Evolutionary conservation across 2,888 invertebrate genomes (phyloP).

Genomic region (Rotaria magnacalcarata): DNA sequence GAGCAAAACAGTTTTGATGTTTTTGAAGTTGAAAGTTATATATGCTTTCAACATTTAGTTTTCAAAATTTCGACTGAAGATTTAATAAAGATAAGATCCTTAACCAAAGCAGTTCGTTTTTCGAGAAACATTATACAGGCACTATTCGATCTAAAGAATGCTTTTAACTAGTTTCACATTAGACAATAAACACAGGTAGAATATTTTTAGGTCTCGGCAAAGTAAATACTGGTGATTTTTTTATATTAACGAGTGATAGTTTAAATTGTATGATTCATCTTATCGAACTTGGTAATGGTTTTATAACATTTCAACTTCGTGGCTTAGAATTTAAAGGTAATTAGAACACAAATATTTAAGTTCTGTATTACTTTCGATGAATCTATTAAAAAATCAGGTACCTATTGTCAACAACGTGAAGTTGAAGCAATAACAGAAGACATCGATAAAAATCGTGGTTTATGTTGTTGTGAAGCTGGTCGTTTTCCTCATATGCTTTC

Average conservation of each 20-base stretch:
- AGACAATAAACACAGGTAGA: no score
- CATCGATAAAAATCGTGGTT: slow-evolving; percentile 87
- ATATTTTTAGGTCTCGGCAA: slow-evolving; percentile 76
- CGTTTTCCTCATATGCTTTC: slow-evolving; percentile 81
- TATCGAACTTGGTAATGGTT: slow-evolving; percentile 91
- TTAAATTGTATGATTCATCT: slow-evolving; percentile 95
- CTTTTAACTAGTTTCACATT: no score
- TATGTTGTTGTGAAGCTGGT: slow-evolving; percentile 84
- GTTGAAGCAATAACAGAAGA: slow-evolving; percentile 97
- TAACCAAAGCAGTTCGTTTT: no score
- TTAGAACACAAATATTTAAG: slow-evolving; percentile 17
- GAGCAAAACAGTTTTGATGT: no score
- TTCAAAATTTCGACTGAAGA: no score
- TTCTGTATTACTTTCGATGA: neutral
- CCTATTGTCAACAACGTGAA: slow-evolving; percentile 90
- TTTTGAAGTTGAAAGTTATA: no score
- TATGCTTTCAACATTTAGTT: no score
- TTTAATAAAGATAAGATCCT: no score
- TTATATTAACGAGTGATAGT: slow-evolving; percentile 93
- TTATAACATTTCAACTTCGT: slow-evolving; percentile 92
- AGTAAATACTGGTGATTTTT: slow-evolving; percentile 93
- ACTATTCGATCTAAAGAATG: no score
- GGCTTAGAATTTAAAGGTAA: slow-evolving; percentile 85
- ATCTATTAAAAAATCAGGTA: slow-evolving; percentile 63
- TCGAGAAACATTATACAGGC: no score